These are phyloP conservation scores for Sialia sialis DNA, from an alignment of 2,113 vertebrate species.

Conservation along the genomic window DNA sequence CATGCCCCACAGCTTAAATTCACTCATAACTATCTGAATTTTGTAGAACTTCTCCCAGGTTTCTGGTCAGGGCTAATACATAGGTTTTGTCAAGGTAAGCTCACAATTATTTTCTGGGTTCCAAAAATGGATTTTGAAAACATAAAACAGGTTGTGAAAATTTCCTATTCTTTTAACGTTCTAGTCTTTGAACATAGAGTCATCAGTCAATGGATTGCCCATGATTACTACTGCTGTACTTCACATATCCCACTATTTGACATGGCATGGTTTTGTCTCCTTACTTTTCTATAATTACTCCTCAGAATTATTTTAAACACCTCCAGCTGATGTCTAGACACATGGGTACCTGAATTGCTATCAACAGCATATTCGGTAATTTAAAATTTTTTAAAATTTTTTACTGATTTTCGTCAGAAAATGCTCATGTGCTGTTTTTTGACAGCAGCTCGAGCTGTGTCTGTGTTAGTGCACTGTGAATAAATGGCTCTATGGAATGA, in stretches of 20 bases:
- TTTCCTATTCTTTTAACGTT: neutral
- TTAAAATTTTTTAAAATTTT: too few species aligned
- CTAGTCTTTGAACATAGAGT: neutral
- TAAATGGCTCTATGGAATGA: neutral
- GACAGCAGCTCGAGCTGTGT: neutral
- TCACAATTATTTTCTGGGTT: neutral
- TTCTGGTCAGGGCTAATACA: neutral
- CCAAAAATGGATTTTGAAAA: neutral
- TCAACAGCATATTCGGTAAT: neutral
- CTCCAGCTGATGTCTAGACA: neutral
- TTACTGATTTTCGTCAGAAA: neutral
- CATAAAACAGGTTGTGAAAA: neutral
- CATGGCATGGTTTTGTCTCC: neutral
- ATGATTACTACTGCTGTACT: neutral
- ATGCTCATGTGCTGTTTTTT: neutral
- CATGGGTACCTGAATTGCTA: neutral
- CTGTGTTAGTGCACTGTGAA: neutral
- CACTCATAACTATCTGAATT: neutral
- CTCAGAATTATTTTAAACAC: neutral
- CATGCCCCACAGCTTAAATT: neutral
- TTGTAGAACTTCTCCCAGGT: neutral
- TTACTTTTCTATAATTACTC: neutral
- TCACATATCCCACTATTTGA: neutral
- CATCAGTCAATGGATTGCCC: neutral
- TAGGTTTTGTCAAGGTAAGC: neutral